phyloP scores from a whole-genome alignment of 2,113 vertebrate species.

The Pseudopodoces humilis region DNA sequence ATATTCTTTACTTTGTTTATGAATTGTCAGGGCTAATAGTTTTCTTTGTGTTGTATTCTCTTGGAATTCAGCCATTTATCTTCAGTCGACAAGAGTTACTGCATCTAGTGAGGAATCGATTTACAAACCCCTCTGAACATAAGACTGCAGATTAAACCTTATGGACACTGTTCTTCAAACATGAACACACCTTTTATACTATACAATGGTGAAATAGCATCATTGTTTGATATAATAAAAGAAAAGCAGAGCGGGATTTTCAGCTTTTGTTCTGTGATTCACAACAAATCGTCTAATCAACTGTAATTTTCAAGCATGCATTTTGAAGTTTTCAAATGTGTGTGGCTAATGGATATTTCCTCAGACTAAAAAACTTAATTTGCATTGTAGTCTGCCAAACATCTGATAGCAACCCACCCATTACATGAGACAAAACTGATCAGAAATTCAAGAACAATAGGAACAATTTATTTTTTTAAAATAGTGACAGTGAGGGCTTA shows the following conservation, averaged over 20 bases:
- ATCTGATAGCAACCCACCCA: background rate
- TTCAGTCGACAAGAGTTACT: constrained; percentile 52
- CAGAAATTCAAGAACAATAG: background rate
- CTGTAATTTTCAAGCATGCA: constrained; percentile 38
- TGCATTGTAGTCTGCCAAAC: constrained; percentile 22
- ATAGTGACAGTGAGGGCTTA: background rate
- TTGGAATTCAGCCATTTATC: constrained; percentile 70
- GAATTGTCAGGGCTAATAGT: constrained; percentile 58
- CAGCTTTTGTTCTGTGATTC: constrained; percentile 38
- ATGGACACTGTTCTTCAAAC: constrained; percentile 50
- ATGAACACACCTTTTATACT: constrained; percentile 24
- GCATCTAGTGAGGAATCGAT: constrained; percentile 53
- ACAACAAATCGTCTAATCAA: constrained; percentile 36
- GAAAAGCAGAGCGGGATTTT: constrained; percentile 2
- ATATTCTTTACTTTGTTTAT: constrained; percentile 61
- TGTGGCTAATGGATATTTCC: background rate
- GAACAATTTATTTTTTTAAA: background rate
- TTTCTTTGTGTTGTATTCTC: constrained; percentile 61
- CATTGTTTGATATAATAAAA: constrained; percentile 43
- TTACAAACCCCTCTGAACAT: constrained; percentile 52
- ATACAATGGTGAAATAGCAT: background rate
- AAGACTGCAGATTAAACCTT: constrained; percentile 57
- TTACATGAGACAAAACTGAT: background rate
- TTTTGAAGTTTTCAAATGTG: constrained; percentile 42
- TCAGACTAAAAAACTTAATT: constrained; percentile 21